Percentiles rank a stretch among this genome's conserved stretches.
These are phyloP conservation scores for Dasysyrphus albostriatus DNA, from an alignment of 2,888 invertebrate species.

Conservation along the genomic window DNA sequence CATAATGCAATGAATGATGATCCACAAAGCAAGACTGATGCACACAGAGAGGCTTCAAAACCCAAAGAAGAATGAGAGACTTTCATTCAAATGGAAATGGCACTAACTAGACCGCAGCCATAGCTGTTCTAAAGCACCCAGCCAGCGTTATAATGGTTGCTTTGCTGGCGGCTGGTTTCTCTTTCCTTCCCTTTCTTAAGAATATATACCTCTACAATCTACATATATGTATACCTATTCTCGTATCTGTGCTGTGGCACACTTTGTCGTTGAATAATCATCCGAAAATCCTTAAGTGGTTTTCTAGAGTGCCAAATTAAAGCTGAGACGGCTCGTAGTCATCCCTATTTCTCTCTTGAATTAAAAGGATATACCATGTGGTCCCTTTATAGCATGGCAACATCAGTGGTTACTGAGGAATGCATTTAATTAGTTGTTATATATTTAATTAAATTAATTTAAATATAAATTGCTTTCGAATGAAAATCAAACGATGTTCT, in stretches of 20 bases:
- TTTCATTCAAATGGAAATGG: slow-evolving; percentile 71
- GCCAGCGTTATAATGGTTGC: slow-evolving; percentile 13
- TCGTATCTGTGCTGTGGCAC: slow-evolving; percentile 41
- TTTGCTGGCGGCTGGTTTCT: neutral
- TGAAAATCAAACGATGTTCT: slow-evolving; percentile 11
- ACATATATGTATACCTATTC: neutral
- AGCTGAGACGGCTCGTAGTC: slow-evolving; percentile 37
- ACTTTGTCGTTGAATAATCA: slow-evolving; percentile 69
- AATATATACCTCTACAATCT: neutral
- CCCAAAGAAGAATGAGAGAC: slow-evolving; percentile 18
- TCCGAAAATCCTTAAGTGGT: slow-evolving; percentile 72
- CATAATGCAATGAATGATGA: slow-evolving; percentile 71
- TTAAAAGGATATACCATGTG: slow-evolving; percentile 42
- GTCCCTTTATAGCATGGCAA: slow-evolving; percentile 12
- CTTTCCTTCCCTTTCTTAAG: neutral
- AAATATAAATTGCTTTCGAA: slow-evolving; percentile 46
- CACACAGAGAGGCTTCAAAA: slow-evolving; percentile 12
- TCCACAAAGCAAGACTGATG: slow-evolving; percentile 65
- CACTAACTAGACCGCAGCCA: slow-evolving; percentile 41
- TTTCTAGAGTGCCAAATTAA: slow-evolving; percentile 70
- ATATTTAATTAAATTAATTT: slow-evolving; percentile 66
- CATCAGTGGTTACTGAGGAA: slow-evolving; percentile 50
- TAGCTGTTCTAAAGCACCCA: slow-evolving; percentile 2
- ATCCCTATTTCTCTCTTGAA: slow-evolving; percentile 12
- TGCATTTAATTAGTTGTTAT: slow-evolving; percentile 69